These are phyloP conservation scores for Sitta europaea DNA, from an alignment of 2,113 vertebrate species.

Conservation along the genomic window DNA sequence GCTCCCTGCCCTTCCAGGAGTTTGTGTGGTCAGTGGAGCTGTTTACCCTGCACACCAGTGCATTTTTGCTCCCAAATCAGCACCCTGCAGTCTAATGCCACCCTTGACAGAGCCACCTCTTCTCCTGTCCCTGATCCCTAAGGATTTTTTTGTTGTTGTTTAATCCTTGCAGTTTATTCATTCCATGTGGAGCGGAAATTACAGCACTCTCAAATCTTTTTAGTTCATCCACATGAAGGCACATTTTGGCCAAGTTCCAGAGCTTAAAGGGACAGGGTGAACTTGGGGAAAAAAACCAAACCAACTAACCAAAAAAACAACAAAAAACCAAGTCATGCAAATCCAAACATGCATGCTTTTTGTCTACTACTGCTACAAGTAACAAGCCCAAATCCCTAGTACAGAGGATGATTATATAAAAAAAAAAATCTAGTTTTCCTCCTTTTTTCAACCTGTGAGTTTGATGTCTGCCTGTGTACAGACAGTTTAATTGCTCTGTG, in stretches of 20 bases:
- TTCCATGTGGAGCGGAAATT: slow-evolving; percentile 10
- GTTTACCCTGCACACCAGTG: not conserved
- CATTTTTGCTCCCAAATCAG: not conserved
- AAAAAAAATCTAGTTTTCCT: not conserved
- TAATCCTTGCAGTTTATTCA: slow-evolving; percentile 24
- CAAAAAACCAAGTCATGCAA: not conserved
- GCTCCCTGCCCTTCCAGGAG: not conserved
- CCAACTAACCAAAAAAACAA: not conserved
- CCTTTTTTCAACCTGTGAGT: not conserved
- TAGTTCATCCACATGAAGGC: not conserved
- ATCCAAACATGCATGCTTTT: not conserved
- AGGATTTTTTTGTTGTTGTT: not conserved
- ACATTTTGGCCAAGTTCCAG: not conserved
- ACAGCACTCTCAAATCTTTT: slow-evolving; percentile 18
- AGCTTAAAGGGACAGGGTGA: not conserved
- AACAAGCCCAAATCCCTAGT: not conserved
- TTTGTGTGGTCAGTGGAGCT: not conserved
- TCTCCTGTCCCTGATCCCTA: not conserved
- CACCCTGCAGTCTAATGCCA: not conserved
- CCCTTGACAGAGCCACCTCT: not conserved
- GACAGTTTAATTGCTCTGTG: slow-evolving; percentile 9
- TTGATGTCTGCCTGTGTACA: not conserved
- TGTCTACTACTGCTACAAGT: not conserved
- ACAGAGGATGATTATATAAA: not conserved
- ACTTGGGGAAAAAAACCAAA: not conserved